Evolutionary conservation across 2,797 vertebrate species (phyloP).

Genomic region (Girardinus metallicus): DNA sequence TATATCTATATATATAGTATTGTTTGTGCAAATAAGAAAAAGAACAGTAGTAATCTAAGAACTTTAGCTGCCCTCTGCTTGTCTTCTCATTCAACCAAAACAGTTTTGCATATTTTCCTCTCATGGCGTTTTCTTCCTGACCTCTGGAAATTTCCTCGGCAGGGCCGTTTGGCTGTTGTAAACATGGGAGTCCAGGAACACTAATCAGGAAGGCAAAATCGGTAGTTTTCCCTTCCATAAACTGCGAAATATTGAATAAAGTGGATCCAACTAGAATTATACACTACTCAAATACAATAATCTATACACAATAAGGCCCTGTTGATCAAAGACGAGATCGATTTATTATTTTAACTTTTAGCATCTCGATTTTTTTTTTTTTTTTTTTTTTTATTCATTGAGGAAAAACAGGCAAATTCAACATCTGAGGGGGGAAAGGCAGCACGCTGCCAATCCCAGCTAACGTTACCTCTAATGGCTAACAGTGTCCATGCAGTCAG

Average conservation of each 20-base stretch:
- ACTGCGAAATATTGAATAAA: neutral
- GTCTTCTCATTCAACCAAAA: conserved; percentile 54
- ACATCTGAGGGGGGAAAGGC: conserved; percentile 12
- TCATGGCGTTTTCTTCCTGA: conserved; percentile 37
- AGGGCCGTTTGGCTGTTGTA: conserved; percentile 18
- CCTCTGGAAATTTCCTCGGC: conserved; percentile 10
- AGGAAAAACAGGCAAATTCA: neutral
- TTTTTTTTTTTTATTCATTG: fast-evolving
- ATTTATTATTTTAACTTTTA: neutral
- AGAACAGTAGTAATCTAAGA: conserved; percentile 5
- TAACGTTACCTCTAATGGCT: conserved; percentile 30
- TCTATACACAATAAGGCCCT: conserved; percentile 4
- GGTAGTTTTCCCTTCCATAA: neutral
- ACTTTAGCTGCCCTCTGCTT: conserved; percentile 41
- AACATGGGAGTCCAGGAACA: conserved; percentile 7
- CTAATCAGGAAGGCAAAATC: neutral
- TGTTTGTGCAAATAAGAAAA: neutral
- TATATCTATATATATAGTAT: too few relatives aligned
- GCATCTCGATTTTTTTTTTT: fast-evolving
- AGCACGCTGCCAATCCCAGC: conserved; percentile 12
- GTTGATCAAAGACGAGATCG: neutral
- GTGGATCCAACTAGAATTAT: neutral
- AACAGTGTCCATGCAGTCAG: conserved; percentile 20
- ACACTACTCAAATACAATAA: neutral
- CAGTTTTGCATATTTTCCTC: conserved; percentile 49